phyloP scores from a whole-genome alignment of 2,888 invertebrate species.

The Thereva unica region DNA sequence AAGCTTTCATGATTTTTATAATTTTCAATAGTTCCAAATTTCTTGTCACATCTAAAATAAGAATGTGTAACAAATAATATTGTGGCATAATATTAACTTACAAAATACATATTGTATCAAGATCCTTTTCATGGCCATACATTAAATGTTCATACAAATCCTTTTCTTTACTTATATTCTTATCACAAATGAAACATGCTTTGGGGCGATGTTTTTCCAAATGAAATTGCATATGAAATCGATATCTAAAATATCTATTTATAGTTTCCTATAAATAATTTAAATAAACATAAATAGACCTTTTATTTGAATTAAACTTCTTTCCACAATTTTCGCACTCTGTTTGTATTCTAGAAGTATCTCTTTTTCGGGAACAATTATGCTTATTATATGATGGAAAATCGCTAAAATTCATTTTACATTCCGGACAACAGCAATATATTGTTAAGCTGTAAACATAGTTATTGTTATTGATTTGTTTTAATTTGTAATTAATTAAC shows the following conservation, averaged over 20 bases:
- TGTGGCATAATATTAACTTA: constrained; percentile 27
- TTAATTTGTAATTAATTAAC: background rate
- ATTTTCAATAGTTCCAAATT: constrained; percentile 44
- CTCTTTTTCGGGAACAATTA: constrained; percentile 50
- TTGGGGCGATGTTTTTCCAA: constrained; percentile 51
- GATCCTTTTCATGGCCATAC: constrained; percentile 50
- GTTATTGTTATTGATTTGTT: background rate
- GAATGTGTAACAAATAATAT: background rate
- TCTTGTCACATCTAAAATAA: constrained; percentile 51
- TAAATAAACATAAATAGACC: constrained; percentile 44
- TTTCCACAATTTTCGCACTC: constrained; percentile 50
- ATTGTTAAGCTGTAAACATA: constrained; percentile 20
- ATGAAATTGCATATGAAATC: constrained; percentile 56
- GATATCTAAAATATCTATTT: constrained; percentile 46
- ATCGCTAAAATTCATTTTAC: constrained; percentile 50
- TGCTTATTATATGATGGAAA: constrained; percentile 53
- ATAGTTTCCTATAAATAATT: background rate
- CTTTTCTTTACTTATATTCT: constrained; percentile 48
- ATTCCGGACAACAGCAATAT: constrained; percentile 48
- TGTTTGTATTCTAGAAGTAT: constrained; percentile 46
- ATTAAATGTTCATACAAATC: constrained; percentile 54
- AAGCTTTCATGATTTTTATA: constrained; percentile 46
- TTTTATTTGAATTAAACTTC: constrained; percentile 53
- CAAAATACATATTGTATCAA: constrained; percentile 48
- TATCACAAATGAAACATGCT: constrained; percentile 52